A percentile compares a stretch with the other conserved stretches of the same genome.
These are phyloP conservation scores for Drosophila conformis DNA, from an alignment of 2,888 invertebrate species.

Conservation along the genomic window DNA sequence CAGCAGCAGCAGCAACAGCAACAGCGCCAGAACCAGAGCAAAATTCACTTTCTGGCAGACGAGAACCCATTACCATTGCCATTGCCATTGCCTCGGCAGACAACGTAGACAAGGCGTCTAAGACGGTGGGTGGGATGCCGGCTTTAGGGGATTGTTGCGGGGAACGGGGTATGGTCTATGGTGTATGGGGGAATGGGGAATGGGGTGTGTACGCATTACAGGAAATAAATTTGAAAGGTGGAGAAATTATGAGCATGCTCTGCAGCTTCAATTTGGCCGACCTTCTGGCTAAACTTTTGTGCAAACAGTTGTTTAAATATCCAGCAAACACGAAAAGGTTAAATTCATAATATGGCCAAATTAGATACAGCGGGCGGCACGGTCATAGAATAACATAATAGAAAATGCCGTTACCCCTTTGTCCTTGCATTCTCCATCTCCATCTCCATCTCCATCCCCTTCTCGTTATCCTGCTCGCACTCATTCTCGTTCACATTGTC, in stretches of 20 bases:
- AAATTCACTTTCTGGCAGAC: slow-evolving; percentile 69
- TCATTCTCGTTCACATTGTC: not conserved
- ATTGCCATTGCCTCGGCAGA: slow-evolving; percentile 34
- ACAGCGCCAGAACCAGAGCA: slow-evolving; percentile 38
- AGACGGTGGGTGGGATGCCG: slow-evolving; percentile 20
- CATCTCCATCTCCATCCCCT: not conserved
- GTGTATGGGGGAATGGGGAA: not conserved
- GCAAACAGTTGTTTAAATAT: slow-evolving; percentile 81
- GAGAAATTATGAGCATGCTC: slow-evolving; percentile 70
- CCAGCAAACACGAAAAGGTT: slow-evolving; percentile 80
- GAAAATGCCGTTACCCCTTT: slow-evolving; percentile 48
- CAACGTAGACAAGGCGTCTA: slow-evolving; percentile 42
- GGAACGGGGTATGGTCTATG: not conserved
- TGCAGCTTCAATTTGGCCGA: slow-evolving; percentile 57
- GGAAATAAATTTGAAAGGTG: slow-evolving; percentile 67
- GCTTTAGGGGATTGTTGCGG: not conserved
- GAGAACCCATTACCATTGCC: slow-evolving; percentile 40
- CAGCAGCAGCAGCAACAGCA: not conserved
- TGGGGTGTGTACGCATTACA: slow-evolving; percentile 59
- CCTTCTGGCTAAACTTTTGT: slow-evolving; percentile 79
- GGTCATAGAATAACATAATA: slow-evolving; percentile 75
- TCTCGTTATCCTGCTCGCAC: not conserved
- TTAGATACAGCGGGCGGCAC: slow-evolving; percentile 68
- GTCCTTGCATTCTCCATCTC: slow-evolving; percentile 26
- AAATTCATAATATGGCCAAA: slow-evolving; percentile 81